Evolutionary conservation across 2,113 vertebrate genomes (phyloP), one percentile per base, ranked within the genome.

Genomic region (Cinclus cinclus): DNA sequence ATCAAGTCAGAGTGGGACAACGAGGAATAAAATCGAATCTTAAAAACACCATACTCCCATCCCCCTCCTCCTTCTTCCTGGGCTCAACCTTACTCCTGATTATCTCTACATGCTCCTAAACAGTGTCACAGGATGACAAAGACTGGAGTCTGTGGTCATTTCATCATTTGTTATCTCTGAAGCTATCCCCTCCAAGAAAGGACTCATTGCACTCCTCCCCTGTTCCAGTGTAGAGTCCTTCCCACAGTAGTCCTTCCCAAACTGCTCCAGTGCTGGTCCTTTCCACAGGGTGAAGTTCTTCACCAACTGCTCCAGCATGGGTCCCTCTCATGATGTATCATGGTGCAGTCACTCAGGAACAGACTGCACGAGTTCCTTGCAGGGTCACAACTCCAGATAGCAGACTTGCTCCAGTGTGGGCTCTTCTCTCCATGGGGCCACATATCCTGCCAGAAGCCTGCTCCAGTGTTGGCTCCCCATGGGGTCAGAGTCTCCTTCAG

Each of bases 81-180:
- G 19, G 7, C 25, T 63, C 13, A 46, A 0, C 33, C 41, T 76
- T 12, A 28, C 6, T 59, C 10, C 10, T 2, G 5, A 7, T 64
- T 37, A 20, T 81, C 22, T 59, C 19, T 35, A 8, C 3, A 3
- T 55, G 30, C 14, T 69, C 15, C 24, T 46, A 27, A 5, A 5
- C 24, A 27, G 31, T 5, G 2, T 6, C 3, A 18, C 15, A 62
- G 30, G 3, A 15, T 33, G 2, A 75, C 0, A 3, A 27, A 8
- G 17, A 47, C 1, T 24, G 11, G 9, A 4, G 2, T 7, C 14
- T 89, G 19, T 0, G 0, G 8, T 31, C 9, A 30, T 18, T 33
- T 52, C 28, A 49, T 49, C 13, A n/a, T 9, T 15, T 0, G 0
- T 9, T 74, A 6, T 41, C 14, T 37, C 37, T 74, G 37, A 17